Percentiles rank a stretch among this genome's conserved stretches.
phyloP scores from a whole-genome alignment of 2,113 vertebrate species.

The Sprattus sprattus region DNA sequence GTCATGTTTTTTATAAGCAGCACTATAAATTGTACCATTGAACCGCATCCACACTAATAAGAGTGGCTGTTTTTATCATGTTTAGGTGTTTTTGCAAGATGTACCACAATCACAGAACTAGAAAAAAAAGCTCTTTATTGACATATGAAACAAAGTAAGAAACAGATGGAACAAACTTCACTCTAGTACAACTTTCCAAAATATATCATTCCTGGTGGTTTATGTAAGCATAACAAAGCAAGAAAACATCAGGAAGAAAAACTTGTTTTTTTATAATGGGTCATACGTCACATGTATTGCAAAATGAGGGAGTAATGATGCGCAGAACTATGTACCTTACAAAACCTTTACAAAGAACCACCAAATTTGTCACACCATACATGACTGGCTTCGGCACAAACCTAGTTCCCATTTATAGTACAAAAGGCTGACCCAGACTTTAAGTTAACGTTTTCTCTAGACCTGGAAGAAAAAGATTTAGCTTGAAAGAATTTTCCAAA shows the following conservation, averaged over 20 bases:
- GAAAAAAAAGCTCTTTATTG: constrained; percentile 14
- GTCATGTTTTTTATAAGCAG: too few relatives aligned
- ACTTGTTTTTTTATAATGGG: background rate
- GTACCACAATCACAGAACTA: background rate
- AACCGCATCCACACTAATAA: too few relatives aligned
- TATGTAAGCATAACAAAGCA: background rate
- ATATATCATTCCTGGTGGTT: background rate
- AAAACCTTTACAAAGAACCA: constrained; percentile 16
- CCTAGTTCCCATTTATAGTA: constrained; percentile 1
- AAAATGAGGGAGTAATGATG: background rate
- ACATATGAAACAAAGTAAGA: constrained; percentile 25
- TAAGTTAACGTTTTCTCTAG: background rate
- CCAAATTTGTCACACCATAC: constrained; percentile 1
- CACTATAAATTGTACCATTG: too few relatives aligned
- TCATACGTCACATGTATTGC: background rate
- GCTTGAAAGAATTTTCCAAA: background rate
- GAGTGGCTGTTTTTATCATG: background rate
- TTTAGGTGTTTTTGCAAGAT: background rate
- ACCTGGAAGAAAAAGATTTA: background rate
- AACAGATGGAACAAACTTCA: constrained; percentile 19
- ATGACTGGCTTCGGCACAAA: background rate
- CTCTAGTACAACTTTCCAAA: constrained; percentile 12
- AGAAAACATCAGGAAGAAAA: background rate
- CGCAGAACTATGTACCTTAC: constrained; percentile 1
- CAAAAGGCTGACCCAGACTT: background rate